Percentiles rank a stretch among this genome's conserved stretches.
Evolutionary conservation across 1,140 invertebrate species (phyloP).

Genomic region (Calliopsis andreniformis): DNA sequence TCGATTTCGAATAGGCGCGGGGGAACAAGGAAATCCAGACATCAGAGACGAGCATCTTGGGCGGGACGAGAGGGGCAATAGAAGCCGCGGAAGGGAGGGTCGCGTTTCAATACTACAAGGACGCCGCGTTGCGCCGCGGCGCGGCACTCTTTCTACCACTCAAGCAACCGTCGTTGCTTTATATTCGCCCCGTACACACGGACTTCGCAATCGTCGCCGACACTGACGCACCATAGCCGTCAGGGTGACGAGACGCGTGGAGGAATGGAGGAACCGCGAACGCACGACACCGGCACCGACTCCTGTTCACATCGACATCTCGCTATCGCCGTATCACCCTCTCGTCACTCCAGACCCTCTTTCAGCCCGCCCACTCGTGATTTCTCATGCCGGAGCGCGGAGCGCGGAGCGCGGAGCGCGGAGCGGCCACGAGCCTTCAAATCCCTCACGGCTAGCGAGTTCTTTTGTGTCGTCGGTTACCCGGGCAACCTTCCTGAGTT

Average conservation of each 20-base stretch:
- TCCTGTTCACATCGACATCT: slow-evolving; percentile 23
- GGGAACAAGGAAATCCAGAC: background rate
- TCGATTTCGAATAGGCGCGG: background rate
- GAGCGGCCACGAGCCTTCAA: slow-evolving; percentile 57
- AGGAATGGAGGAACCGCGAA: background rate
- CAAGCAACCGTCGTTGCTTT: background rate
- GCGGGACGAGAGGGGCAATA: background rate
- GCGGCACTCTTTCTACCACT: background rate
- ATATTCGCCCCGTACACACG: slow-evolving; percentile 21
- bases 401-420: too few species aligned
- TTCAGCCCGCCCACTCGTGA: slow-evolving; percentile 48
- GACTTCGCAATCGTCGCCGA: slow-evolving; percentile 26
- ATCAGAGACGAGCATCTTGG: slow-evolving; percentile 26
- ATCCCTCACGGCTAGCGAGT: slow-evolving; percentile 62
- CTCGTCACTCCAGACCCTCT: slow-evolving; percentile 35
- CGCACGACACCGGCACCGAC: background rate
- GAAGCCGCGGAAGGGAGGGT: slow-evolving; percentile 25
- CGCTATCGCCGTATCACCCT: slow-evolving; percentile 25
- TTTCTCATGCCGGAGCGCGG: slow-evolving; percentile 56
- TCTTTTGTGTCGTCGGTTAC: slow-evolving; percentile 71
- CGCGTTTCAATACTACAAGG: slow-evolving; percentile 27
- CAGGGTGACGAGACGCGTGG: too few species aligned
- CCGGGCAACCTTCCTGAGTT: slow-evolving; percentile 70
- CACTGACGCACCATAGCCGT: too few species aligned
- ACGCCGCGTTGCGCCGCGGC: background rate